phyloP scores from a whole-genome alignment of 92 coral and sea anemone genomes.

The Phenganax marumi region DNA sequence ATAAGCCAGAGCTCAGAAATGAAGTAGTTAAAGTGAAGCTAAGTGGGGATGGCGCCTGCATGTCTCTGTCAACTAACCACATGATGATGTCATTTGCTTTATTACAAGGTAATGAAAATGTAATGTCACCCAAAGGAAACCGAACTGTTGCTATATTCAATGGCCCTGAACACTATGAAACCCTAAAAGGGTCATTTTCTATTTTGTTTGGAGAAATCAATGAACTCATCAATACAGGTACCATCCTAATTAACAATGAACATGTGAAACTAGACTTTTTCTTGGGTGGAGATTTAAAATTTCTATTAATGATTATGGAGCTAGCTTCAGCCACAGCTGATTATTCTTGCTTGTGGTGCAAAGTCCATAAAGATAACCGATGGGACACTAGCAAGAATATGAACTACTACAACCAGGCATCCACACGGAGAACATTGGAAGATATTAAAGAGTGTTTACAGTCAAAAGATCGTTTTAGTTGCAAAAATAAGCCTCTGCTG shows the following conservation, averaged over 20 bases:
- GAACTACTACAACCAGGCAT: slow-evolving; percentile 33
- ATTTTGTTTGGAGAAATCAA: slow-evolving; percentile 49
- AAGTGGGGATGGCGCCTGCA: slow-evolving; percentile 62
- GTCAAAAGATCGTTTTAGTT: slow-evolving; percentile 36
- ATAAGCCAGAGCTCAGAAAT: slow-evolving; percentile 27
- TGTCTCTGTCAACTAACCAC: slow-evolving; percentile 61
- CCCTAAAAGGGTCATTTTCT: slow-evolving; percentile 50
- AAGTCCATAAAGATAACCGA: slow-evolving; percentile 28
- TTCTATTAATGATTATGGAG: background rate
- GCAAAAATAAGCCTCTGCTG: slow-evolving; percentile 54
- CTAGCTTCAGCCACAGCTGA: background rate
- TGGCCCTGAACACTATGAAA: slow-evolving; percentile 55
- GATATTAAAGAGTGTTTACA: slow-evolving; percentile 34
- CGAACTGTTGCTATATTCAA: slow-evolving; percentile 56
- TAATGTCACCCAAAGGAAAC: slow-evolving; percentile 59
- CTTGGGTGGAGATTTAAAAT: slow-evolving; percentile 11
- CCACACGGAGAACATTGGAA: slow-evolving; percentile 38
- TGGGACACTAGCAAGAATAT: slow-evolving; percentile 14
- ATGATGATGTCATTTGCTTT: slow-evolving; percentile 62
- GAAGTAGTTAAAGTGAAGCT: slow-evolving; percentile 45
- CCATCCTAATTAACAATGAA: slow-evolving; percentile 19
- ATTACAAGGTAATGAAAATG: slow-evolving; percentile 41
- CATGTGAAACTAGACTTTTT: slow-evolving; percentile 15
- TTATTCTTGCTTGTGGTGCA: slow-evolving; percentile 53
- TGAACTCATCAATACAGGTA: slow-evolving; percentile 28